phyloP scores from a whole-genome alignment of 2,113 vertebrate species.

The Tragelaphus scriptus region DNA sequence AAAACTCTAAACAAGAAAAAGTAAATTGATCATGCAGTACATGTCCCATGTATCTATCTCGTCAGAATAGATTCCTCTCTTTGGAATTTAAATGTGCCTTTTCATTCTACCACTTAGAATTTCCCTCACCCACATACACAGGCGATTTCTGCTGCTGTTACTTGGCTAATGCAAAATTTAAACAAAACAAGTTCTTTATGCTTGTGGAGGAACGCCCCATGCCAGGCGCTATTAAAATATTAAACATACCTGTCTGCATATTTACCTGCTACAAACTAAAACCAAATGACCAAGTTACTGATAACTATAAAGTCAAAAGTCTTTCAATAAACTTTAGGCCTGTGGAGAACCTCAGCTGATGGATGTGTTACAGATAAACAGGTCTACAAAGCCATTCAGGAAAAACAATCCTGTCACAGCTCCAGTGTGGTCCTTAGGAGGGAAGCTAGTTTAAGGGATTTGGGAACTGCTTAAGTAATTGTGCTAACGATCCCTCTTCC shows the following conservation, averaged over 20 bases:
- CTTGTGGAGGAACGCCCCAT: not conserved
- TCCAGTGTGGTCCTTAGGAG: not conserved
- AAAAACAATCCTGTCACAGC: constrained; percentile 16
- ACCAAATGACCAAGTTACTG: constrained; percentile 29
- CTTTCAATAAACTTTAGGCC: constrained; percentile 26
- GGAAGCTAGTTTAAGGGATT: not conserved
- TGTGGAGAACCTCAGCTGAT: not conserved
- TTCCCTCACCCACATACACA: not conserved
- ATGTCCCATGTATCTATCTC: not conserved
- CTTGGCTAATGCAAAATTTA: constrained; percentile 41
- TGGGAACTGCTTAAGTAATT: constrained; percentile 28
- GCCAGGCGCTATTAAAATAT: not conserved
- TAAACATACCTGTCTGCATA: not conserved
- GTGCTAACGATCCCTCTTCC: constrained; percentile 16
- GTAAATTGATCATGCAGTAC: not conserved
- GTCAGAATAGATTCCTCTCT: not conserved
- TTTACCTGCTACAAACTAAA: constrained; percentile 36
- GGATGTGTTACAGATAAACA: not conserved
- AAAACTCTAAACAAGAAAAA: not conserved
- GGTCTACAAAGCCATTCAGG: not conserved
- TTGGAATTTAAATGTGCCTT: constrained; percentile 3
- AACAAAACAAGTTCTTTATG: constrained; percentile 16
- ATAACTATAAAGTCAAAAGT: not conserved
- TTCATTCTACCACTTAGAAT: constrained; percentile 9
- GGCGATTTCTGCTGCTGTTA: not conserved